Percentiles rank a stretch among this genome's conserved stretches.
Conservation (phyloP, 2,797 vertebrate genomes). For the Catharus ustulatus region DNA sequence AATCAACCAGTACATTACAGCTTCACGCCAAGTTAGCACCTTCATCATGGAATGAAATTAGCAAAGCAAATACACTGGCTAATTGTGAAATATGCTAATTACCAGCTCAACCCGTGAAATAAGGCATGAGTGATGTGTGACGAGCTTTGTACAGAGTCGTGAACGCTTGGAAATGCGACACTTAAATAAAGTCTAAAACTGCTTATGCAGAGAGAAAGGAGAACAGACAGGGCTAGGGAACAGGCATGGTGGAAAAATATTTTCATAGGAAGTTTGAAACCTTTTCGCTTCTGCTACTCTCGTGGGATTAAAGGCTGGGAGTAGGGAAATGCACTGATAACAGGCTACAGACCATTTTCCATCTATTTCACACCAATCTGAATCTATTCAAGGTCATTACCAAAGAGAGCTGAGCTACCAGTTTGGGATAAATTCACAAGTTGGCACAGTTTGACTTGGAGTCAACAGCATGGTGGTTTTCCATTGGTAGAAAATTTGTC, state of each 20-base stretch:
- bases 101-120: conserved; percentile 76
- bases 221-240: conserved; percentile 68
- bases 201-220: conserved; percentile 76
- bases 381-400: conserved; percentile 42
- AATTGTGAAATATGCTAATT: conserved; percentile 84
- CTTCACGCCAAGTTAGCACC: conserved; percentile 81
- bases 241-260: conserved; percentile 57
- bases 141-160: conserved; percentile 70
- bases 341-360: conserved; percentile 47
- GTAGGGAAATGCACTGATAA: conserved; percentile 31
- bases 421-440: conserved; percentile 39
- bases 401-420: not conserved
- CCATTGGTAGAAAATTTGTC: conserved; percentile 15
- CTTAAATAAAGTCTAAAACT: conserved; percentile 79
- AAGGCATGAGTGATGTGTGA: conserved; percentile 80
- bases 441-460: conserved; percentile 31
- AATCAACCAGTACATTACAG: conserved; percentile 80
- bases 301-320: conserved; percentile 41
- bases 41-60: conserved; percentile 81
- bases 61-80: conserved; percentile 79
- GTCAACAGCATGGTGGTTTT: conserved; percentile 42
- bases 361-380: conserved; percentile 53
- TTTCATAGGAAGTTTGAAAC: conserved; percentile 61
- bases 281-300: conserved; percentile 56
- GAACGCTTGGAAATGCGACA: conserved; percentile 77